phyloP scores from a whole-genome alignment of 2,888 invertebrate genomes.

The Rhagonycha fulva region DNA sequence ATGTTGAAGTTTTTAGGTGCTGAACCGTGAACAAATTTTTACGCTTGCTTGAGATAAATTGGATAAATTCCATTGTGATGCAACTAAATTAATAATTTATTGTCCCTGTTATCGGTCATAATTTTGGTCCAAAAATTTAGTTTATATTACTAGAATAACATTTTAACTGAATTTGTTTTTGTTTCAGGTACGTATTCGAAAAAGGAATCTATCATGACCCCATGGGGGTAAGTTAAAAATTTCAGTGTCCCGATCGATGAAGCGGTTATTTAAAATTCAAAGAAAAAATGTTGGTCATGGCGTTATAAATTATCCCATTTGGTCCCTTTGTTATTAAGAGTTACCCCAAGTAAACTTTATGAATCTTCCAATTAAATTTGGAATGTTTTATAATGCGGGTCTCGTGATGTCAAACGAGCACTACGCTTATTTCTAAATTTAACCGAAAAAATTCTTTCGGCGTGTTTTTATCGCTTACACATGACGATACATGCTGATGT shows the following conservation, averaged over 20 bases:
- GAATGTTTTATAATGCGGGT: background rate
- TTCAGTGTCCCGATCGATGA: background rate
- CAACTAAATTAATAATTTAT: background rate
- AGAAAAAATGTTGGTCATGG: constrained; percentile 1
- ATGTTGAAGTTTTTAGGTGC: background rate
- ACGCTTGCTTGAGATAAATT: background rate
- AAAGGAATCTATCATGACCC: background rate
- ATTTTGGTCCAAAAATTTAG: background rate
- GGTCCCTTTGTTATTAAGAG: background rate
- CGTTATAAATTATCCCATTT: background rate
- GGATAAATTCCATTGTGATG: background rate
- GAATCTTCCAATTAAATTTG: constrained; percentile 2
- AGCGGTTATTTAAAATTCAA: background rate
- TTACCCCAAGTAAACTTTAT: background rate
- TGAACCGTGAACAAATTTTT: background rate
- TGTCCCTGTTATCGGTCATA: background rate
- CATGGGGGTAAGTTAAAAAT: background rate
- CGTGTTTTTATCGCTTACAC: background rate
- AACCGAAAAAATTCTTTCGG: background rate
- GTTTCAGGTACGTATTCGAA: constrained; percentile 8
- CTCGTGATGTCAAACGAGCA: background rate
- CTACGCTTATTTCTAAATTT: background rate
- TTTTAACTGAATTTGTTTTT: background rate
- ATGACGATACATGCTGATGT: background rate
- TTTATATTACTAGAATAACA: too few species aligned